Evolutionary conservation across 2,888 invertebrate genomes (phyloP).

Genomic region (Entomobrya multifasciata): DNA sequence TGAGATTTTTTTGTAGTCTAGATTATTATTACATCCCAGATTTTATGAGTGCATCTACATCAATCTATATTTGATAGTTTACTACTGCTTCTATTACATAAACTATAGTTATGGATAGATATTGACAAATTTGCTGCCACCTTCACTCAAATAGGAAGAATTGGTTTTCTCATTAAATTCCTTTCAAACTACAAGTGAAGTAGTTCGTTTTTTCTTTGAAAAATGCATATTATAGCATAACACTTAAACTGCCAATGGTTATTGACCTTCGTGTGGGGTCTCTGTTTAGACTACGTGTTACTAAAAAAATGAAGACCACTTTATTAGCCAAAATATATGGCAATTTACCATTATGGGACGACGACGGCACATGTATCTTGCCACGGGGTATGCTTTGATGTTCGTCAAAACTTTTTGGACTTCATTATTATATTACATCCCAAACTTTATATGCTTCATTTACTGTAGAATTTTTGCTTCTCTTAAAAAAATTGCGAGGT

Average conservation of each 20-base stretch:
- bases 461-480: slow-evolving; percentile 1
- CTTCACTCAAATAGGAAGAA: neutral
- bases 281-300: neutral
- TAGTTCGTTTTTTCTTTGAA: neutral
- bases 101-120: neutral
- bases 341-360: slow-evolving; percentile 30
- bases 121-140: slow-evolving; percentile 11
- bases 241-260: slow-evolving; percentile 52
- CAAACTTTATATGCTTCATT: slow-evolving; percentile 11
- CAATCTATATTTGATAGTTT: neutral
- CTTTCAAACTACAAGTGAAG: neutral
- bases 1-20: slow-evolving; percentile 2
- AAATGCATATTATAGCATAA: slow-evolving; percentile 2
- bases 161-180: neutral
- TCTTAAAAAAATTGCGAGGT: neutral
- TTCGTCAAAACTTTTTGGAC: slow-evolving; percentile 5
- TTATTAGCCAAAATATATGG: slow-evolving; percentile 39
- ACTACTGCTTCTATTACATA: no score
- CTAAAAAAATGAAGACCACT: slow-evolving; percentile 47
- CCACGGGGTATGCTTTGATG: slow-evolving; percentile 9
- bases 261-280: slow-evolving; percentile 70
- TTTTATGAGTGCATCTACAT: neutral
- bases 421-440: neutral
- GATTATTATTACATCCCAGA: neutral
- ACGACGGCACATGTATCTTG: neutral